Evolutionary conservation across 30 jellyfish, hydroid and myxozoan species (phyloP).

Genomic region (Sanderia malayensis): DNA sequence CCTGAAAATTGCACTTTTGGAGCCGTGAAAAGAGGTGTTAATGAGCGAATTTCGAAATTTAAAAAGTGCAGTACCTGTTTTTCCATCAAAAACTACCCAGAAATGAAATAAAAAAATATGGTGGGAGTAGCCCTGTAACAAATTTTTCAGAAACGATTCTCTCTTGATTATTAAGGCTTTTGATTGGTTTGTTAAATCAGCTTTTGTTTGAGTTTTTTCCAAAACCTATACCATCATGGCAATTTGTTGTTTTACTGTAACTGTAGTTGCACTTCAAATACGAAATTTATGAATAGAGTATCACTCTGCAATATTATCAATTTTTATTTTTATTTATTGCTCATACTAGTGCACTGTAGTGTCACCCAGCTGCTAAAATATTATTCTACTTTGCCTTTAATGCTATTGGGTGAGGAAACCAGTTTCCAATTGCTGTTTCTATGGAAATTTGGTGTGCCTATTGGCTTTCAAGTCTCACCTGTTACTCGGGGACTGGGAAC

Average conservation of each 20-base stretch:
- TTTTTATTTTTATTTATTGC: neutral
- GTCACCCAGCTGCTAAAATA: too few species aligned
- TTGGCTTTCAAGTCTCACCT: slow-evolving; percentile 15
- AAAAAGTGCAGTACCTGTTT: too few species aligned
- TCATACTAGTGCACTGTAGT: neutral
- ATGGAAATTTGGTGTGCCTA: slow-evolving; percentile 13
- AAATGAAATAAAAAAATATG: too few species aligned
- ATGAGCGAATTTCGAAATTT: too few species aligned
- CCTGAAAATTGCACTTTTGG: too few species aligned
- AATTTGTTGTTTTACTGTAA: neutral
- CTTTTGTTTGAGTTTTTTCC: neutral
- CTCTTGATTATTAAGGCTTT: neutral
- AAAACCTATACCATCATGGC: neutral
- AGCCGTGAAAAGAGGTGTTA: too few species aligned
- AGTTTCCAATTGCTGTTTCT: neutral
- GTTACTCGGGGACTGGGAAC: slow-evolving; percentile 2
- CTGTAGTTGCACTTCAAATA: too few species aligned
- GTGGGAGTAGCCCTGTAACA: too few species aligned
- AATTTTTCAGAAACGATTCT: slow-evolving; percentile 20
- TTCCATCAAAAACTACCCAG: too few species aligned
- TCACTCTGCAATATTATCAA: neutral
- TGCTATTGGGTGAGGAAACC: neutral
- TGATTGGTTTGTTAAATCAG: neutral
- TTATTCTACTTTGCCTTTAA: neutral
- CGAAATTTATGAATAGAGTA: neutral